These are phyloP conservation scores for Amphipoea oculea DNA, from an alignment of 2,888 invertebrate genomes.

Conservation along the genomic window DNA sequence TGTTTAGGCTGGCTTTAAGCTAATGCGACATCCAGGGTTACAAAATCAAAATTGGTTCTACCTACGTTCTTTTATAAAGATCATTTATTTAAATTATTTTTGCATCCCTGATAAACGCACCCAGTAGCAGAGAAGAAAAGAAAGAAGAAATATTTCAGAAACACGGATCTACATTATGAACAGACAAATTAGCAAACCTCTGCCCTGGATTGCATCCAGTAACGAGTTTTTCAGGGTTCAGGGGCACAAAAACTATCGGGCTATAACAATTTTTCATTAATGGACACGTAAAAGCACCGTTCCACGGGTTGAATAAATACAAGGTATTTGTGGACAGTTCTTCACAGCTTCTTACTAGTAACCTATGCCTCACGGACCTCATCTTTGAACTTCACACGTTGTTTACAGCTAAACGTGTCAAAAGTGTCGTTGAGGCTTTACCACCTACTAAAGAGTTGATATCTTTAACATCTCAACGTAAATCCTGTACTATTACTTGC, in stretches of 20 bases:
- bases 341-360: conserved; percentile 5
- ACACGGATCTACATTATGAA: background rate
- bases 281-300: background rate
- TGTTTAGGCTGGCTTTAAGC: background rate
- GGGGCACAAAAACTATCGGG: background rate
- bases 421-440: conserved; percentile 8
- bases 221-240: background rate
- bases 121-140: background rate
- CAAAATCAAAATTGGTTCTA: background rate
- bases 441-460: conserved; percentile 7
- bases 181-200: background rate
- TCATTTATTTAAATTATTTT: background rate
- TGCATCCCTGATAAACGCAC: background rate
- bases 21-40: background rate
- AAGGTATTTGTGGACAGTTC: conserved; percentile 2
- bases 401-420: conserved; percentile 1
- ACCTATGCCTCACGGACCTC: conserved; percentile 11
- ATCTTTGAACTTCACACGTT: conserved; percentile 39
- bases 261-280: background rate
- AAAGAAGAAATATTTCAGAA: background rate
- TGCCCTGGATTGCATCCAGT: background rate
- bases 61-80: background rate
- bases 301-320: conserved; percentile 19
- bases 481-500: background rate
- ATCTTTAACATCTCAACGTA: conserved; percentile 28